Evolutionary conservation across 1,140 invertebrate species (phyloP).

Genomic region (Sogatella furcifera): DNA sequence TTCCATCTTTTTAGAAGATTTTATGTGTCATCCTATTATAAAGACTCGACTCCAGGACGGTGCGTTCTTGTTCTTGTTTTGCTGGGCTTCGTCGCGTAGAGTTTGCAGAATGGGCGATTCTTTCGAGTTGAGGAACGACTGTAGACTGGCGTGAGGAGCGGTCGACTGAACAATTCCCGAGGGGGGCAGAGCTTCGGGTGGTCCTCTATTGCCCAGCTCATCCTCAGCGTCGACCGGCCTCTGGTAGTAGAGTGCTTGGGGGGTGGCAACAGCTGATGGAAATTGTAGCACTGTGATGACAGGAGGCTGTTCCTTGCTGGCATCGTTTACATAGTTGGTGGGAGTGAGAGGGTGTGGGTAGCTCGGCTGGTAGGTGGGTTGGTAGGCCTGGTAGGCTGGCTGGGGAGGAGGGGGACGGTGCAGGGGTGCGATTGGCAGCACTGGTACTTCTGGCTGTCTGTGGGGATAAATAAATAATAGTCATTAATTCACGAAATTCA

Average conservation of each 20-base stretch:
- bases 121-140: slow-evolving; percentile 26
- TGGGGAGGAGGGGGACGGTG: background rate
- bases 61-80: slow-evolving; percentile 13
- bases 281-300: slow-evolving; percentile 26
- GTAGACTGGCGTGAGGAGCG: slow-evolving; percentile 19
- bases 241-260: slow-evolving; percentile 22
- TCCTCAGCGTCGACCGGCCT: slow-evolving; percentile 15
- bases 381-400: background rate
- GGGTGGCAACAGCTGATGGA: slow-evolving; percentile 20
- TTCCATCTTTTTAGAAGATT: too few species aligned
- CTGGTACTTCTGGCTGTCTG: slow-evolving; percentile 8
- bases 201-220: slow-evolving; percentile 22
- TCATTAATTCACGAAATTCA: too few species aligned
- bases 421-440: slow-evolving; percentile 4
- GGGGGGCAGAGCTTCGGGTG: slow-evolving; percentile 23
- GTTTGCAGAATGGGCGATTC: slow-evolving; percentile 23
- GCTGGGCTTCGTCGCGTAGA: slow-evolving; percentile 22
- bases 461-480: background rate
- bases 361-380: background rate
- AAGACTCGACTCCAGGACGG: slow-evolving; percentile 7
- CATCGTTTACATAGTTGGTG: slow-evolving; percentile 2
- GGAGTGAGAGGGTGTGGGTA: background rate
- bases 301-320: slow-evolving; percentile 10
- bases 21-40: background rate
- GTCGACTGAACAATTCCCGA: slow-evolving; percentile 28